Evolutionary conservation across 2,888 invertebrate genomes (phyloP).

Genomic region (Sipunculus nudus): DNA sequence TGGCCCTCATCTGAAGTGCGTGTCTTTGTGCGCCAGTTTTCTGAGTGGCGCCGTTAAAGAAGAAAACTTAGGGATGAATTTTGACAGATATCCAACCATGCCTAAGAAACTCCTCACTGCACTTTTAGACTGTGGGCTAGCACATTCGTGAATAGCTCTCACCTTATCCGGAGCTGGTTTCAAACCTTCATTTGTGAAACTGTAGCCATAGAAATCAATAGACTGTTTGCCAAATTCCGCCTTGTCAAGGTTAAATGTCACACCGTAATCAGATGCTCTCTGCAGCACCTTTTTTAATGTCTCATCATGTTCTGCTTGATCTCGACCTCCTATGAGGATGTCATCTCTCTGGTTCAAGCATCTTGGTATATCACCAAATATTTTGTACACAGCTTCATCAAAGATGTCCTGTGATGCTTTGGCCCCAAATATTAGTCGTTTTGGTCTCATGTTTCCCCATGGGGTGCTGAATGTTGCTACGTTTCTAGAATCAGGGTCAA

Average conservation of each 20-base stretch:
- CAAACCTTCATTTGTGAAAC: background rate
- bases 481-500: background rate
- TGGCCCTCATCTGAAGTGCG: no score
- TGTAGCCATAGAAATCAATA: background rate
- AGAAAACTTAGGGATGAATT: no score
- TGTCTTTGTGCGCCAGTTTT: no score
- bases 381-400: background rate
- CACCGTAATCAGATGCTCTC: background rate
- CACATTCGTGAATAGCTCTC: background rate
- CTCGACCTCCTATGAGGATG: background rate
- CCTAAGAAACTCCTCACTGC: no score
- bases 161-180: background rate
- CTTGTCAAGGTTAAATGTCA: background rate
- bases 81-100: no score
- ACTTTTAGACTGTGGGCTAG: no score
- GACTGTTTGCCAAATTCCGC: background rate
- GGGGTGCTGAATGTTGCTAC: constrained; percentile 13
- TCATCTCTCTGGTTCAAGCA: constrained; percentile 1
- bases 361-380: background rate
- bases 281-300: background rate
- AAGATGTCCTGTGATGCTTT: background rate
- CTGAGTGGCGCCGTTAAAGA: no score
- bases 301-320: background rate
- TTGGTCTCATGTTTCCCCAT: background rate
- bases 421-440: background rate